These are phyloP conservation scores for Kryphioiulus occultus DNA, from an alignment of 2,888 invertebrate species.

Conservation along the genomic window DNA sequence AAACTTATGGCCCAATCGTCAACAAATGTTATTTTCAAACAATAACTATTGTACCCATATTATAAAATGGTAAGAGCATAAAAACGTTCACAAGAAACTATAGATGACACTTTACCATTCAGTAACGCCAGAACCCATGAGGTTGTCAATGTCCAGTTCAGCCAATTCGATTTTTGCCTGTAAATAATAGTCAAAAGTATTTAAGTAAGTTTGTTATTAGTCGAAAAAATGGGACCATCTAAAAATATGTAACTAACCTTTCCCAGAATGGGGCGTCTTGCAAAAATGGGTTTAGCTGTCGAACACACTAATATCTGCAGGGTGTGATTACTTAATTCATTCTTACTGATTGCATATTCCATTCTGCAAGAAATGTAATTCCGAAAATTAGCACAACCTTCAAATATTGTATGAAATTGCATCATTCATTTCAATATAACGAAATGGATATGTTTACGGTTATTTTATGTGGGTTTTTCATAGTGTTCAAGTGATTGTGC, in stretches of 20 bases:
- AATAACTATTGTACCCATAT: no score
- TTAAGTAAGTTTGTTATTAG: not conserved
- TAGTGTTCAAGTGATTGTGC: no score
- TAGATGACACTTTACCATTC: constrained; percentile 21
- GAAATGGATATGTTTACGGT: no score
- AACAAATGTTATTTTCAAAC: not conserved
- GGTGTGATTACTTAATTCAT: constrained; percentile 33
- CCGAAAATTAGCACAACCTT: not conserved
- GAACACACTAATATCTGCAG: constrained; percentile 42
- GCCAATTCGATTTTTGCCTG: constrained; percentile 39
- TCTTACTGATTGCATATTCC: constrained; percentile 29
- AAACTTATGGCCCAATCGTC: not conserved
- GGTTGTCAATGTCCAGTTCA: constrained; percentile 34
- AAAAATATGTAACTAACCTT: not conserved
- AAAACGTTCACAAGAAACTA: no score
- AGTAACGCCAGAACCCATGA: constrained; percentile 29
- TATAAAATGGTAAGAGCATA: no score
- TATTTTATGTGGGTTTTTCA: no score
- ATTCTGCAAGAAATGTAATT: constrained; percentile 15
- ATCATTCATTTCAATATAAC: not conserved
- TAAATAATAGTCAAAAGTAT: not conserved
- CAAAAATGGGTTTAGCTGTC: constrained; percentile 4
- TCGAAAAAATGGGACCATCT: not conserved
- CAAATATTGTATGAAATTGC: not conserved
- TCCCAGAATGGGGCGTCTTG: not conserved